These are phyloP conservation scores for Trinorchestia longiramus DNA, from an alignment of 1,140 invertebrate genomes.

Conservation along the genomic window DNA sequence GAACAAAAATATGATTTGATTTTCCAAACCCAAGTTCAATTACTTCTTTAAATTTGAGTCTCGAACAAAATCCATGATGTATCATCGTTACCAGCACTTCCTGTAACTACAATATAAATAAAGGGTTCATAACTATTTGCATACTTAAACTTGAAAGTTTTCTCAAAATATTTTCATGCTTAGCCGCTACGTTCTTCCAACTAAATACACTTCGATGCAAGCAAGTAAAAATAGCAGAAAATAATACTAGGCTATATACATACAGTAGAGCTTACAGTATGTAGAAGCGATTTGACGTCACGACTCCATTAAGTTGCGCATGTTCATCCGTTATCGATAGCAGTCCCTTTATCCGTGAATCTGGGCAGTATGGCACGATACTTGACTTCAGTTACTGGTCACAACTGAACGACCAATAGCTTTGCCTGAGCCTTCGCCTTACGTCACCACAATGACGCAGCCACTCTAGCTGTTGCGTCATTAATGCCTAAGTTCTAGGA, in stretches of 20 bases:
- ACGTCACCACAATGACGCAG: not conserved
- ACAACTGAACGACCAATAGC: not conserved
- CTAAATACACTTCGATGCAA: not conserved
- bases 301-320: not conserved
- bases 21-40: not conserved
- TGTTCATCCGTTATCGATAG: not conserved
- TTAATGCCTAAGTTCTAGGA: not conserved
- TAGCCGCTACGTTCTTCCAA: not conserved
- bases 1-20: not conserved
- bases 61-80: not conserved
- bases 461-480: not conserved
- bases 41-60: not conserved
- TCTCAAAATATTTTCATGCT: not conserved
- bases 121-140: not conserved
- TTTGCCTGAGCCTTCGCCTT: not conserved
- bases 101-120: not conserved
- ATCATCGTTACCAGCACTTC: not conserved
- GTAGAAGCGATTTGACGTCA: not conserved
- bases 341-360: not conserved
- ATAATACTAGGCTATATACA: not conserved
- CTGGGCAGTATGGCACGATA: not conserved
- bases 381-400: not conserved
- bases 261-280: not conserved
- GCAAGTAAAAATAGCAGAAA: not conserved
- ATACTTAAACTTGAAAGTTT: not conserved